These are phyloP conservation scores for Tragopan temminckii DNA, from an alignment of 2,797 vertebrate genomes.

Conservation along the genomic window DNA sequence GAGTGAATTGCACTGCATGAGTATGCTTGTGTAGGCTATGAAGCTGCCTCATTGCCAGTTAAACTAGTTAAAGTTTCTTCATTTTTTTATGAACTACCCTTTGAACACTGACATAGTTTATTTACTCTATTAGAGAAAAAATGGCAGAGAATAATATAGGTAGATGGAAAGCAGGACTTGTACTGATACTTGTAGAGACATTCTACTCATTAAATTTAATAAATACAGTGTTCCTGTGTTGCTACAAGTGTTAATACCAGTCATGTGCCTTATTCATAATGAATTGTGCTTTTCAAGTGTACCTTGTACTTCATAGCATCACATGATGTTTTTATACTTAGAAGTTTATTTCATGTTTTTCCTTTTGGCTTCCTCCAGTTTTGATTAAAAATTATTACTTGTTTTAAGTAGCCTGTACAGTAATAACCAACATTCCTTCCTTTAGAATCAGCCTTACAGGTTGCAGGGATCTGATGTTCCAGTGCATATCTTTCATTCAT, in stretches of 20 bases:
- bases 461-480: neutral
- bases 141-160: neutral
- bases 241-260: neutral
- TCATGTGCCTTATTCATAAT: neutral
- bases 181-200: neutral
- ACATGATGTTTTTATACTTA: neutral
- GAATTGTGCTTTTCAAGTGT: neutral
- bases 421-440: neutral
- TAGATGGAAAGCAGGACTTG: neutral
- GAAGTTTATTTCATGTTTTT: neutral
- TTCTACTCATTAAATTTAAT: neutral
- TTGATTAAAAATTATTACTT: neutral
- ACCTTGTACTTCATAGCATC: neutral
- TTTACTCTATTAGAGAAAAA: neutral
- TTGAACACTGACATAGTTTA: neutral
- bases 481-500: accelerated
- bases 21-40: neutral
- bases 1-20: neutral
- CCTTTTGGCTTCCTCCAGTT: neutral
- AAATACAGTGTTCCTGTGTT: neutral
- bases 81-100: neutral
- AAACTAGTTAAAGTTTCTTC: neutral
- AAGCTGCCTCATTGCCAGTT: neutral
- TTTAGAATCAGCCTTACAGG: neutral
- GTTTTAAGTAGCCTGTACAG: neutral